A percentile compares a stretch with the other conserved stretches of the same genome.
phyloP scores from a whole-genome alignment of 2,113 vertebrate genomes.

The Pangasianodon gigas region DNA sequence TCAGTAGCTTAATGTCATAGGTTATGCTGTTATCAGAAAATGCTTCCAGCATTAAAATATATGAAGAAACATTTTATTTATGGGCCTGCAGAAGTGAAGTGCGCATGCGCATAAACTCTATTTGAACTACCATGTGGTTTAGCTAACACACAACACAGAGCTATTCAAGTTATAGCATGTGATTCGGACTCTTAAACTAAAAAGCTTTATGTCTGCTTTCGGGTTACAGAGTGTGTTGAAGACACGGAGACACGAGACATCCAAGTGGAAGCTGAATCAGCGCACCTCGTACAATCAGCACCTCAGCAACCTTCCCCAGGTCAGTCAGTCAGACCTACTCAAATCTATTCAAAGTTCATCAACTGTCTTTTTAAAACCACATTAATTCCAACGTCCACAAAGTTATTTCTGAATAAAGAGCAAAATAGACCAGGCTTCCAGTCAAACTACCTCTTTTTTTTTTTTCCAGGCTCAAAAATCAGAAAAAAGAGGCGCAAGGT shows the following conservation, averaged over 20 bases:
- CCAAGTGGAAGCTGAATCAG: neutral
- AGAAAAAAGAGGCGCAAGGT: neutral
- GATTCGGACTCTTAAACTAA: neutral
- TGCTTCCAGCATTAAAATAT: neutral
- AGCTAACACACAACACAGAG: neutral
- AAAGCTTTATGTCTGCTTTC: neutral
- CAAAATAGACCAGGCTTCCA: neutral
- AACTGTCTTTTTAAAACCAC: neutral
- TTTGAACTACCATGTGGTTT: neutral
- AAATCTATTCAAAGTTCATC: neutral
- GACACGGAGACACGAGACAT: neutral
- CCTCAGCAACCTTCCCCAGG: neutral
- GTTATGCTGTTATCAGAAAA: neutral
- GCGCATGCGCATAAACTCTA: neutral
- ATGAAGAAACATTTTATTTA: neutral
- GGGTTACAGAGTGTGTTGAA: neutral
- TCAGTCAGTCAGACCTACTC: neutral
- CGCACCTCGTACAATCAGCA: neutral
- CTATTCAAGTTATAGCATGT: neutral
- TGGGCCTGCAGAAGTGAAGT: neutral
- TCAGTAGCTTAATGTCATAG: neutral
- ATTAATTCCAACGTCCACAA: neutral
- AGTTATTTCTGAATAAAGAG: neutral
- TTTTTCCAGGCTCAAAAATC: neutral
- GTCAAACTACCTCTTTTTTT: neutral